Base-by-base conservation (phyloP, 1,140 invertebrate genomes). In the Schlechtendalia chinensis region DNA sequence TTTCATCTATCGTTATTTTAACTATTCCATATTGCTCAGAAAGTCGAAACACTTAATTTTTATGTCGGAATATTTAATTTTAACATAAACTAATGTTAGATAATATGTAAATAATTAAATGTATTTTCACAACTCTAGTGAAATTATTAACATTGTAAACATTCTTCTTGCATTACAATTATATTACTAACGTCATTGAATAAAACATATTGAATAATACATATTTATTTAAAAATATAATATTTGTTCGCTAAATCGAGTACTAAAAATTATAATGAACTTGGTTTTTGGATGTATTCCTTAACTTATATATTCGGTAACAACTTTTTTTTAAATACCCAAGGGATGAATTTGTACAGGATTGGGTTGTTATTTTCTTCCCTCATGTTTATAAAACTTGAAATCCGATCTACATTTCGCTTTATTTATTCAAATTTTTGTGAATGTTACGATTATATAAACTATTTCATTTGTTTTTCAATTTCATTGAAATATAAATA, bases 391-490 rank as follows among this genome's bases (percentile, higher is more conserved):
- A 54, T 72, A 72, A 54, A 72, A 72, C 47, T 72, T 54, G 24
- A 72, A 72, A 54, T 29, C 24, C 69, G 50, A 72, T 72, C 50
- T 72, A 54, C 69, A 29, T 53, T 72, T 53, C 50, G 24, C 69
- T 27, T 72, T 72, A 72, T 72, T 72, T 54, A 72, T 72, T 72
- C 50, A 54, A 72, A 72, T 72, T 72, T 50, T 50, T 12, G 14
- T 14, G 47, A 50, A 50, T 54, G 69, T 72, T 72, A 72, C 50
- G 50, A 72, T 72, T 53, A 54, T 72, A 54, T 29, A 72, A 72
- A 72, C 69, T 72, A 72, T 72, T 72, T 72, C 69, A 29, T 72
- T 72, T 72, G 69, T 72, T 72, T 72, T 72, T 53, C 69, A 53
- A 72, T 72, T 53, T 24, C 69, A 72, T 72, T 29, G 69, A 8